Evolutionary conservation across 2,888 invertebrate genomes (phyloP).

Genomic region (Erebia epiphron): DNA sequence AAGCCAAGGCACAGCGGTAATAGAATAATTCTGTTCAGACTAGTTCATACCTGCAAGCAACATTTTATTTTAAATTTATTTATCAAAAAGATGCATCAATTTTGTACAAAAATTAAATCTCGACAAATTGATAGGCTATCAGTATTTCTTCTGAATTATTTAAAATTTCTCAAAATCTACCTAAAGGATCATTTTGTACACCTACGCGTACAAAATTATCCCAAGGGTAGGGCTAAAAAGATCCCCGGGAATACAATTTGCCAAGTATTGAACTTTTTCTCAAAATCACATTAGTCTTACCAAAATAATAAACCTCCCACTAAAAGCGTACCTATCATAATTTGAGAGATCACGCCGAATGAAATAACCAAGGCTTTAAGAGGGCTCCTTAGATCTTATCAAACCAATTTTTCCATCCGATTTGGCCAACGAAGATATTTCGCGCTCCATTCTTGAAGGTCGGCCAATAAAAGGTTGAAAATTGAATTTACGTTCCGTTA

Average conservation of each 20-base stretch:
- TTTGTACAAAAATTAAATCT: too few species aligned
- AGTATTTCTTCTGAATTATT: too few species aligned
- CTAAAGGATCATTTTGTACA: too few species aligned
- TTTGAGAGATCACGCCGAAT: constrained; percentile 13
- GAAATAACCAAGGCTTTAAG: constrained; percentile 27
- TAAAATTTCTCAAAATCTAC: too few species aligned
- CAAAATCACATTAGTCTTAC: neutral
- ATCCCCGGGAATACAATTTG: too few species aligned
- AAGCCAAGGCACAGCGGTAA: constrained; percentile 19
- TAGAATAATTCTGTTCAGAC: constrained; percentile 23
- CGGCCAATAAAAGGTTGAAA: constrained; percentile 51
- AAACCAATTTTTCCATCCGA: constrained; percentile 56
- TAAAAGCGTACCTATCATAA: constrained; percentile 27
- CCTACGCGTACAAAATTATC: too few species aligned
- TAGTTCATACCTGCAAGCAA: neutral
- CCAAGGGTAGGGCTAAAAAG: too few species aligned
- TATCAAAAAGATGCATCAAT: too few species aligned
- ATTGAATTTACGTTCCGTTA: constrained; percentile 54
- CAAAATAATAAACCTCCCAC: neutral
- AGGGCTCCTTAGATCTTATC: constrained; percentile 34
- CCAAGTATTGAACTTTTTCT: too few species aligned
- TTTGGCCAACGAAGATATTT: constrained; percentile 51
- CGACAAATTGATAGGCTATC: too few species aligned
- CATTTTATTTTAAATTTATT: too few species aligned
- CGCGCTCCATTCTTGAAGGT: constrained; percentile 49